Base-by-base conservation (phyloP, 2,888 invertebrate species). In the Ptychoptera albimana region DNA sequence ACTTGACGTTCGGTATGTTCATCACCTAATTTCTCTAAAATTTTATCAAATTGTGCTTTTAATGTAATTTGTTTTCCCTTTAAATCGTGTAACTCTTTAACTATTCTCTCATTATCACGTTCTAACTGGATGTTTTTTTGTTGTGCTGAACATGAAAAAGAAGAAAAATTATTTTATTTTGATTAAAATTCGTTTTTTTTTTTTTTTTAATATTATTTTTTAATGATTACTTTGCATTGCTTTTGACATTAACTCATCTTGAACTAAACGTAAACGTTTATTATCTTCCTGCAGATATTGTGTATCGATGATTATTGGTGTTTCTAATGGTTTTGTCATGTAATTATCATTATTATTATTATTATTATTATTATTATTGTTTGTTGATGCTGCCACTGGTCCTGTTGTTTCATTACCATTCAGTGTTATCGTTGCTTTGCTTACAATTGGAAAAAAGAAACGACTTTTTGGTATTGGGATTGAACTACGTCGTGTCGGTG, bases 61-160 rank as follows among this genome's bases (percentile, higher is more conserved):
- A 42, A 13, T 5, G 9, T 29, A 11, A 37, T 38, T 15, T 44
- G 41, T 10, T 44, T 39, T 10, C 37, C 36, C 45, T 42, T 35
- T 29, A 43, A 42, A 39, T 39, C 37, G 32, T 37, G 16, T 14
- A 41, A 23, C 15, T 46, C 43, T 31, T 43, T 40, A 9, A 30
- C 13, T 14, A 48, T 16, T 37, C 35, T 35, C n/a, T 32, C 40
- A 44, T 48, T 48, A 16, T 46, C 44, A 11, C 39, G 41, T 42
- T 48, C 46, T 13, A 48, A 37, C 29, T 46, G 44, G 13, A 46
- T 37, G 30, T 48, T 48, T 35, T 46, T 46, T 16, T 46, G 46
- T 3, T 44, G 11, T 16, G 42, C 48, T 46, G n/a, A 36, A 36
- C 12, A n/a, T 12, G 15, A 29, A 29, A 14, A 31, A 9, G 6